Evolutionary conservation across 2,888 invertebrate species (phyloP).

Genomic region (Microctonus hyperodae): DNA sequence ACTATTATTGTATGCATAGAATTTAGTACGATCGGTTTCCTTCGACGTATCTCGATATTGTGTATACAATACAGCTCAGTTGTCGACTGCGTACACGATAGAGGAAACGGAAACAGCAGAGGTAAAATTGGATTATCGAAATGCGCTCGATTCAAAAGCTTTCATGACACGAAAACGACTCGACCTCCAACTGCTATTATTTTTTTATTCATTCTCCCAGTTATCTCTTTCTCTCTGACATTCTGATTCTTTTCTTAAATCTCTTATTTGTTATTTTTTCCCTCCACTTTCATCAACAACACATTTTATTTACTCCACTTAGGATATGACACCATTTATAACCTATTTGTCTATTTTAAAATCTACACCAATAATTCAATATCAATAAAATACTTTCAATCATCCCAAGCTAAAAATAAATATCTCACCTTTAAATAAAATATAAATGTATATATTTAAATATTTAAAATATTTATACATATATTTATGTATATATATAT

Average conservation of each 20-base stretch:
- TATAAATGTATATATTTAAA: too few species aligned
- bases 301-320: not conserved
- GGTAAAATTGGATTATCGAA: constrained; percentile 15
- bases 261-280: not conserved
- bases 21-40: not conserved
- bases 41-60: constrained; percentile 5
- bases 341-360: too few species aligned
- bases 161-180: not conserved
- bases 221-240: not conserved
- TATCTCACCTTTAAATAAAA: too few species aligned
- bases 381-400: too few species aligned
- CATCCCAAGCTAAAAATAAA: too few species aligned
- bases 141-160: constrained; percentile 7
- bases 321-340: too few species aligned
- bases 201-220: not conserved
- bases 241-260: too few species aligned
- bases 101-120: constrained; percentile 6
- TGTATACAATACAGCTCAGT: not conserved
- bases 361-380: too few species aligned
- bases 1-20: not conserved
- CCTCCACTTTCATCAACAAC: not conserved
- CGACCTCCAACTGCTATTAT: not conserved
- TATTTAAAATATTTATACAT: too few species aligned
- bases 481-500: too few species aligned
- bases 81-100: constrained; percentile 16